A percentile compares a stretch with the other conserved stretches of the same genome.
phyloP scores from a whole-genome alignment of 30 jellyfish, hydroid and myxozoan genomes.

The Turritopsis rubra region DNA sequence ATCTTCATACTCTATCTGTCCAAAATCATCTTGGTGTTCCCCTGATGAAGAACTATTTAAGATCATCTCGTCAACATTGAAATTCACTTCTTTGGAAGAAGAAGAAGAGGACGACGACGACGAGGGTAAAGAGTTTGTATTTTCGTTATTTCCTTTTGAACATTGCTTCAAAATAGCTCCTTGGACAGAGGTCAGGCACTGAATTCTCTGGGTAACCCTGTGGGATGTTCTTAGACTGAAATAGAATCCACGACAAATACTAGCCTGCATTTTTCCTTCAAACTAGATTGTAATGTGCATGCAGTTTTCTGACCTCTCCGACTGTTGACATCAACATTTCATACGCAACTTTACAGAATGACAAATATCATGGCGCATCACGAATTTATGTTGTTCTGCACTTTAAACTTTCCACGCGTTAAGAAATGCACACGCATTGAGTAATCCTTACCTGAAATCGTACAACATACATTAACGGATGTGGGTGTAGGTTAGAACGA shows the following conservation, averaged over 20 bases:
- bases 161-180: background rate
- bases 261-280: background rate
- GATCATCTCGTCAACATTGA: conserved; percentile 18
- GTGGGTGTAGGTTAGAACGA: background rate
- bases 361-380: background rate
- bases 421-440: background rate
- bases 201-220: background rate
- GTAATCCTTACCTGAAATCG: too few species aligned
- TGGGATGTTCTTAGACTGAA: background rate
- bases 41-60: conserved; percentile 11
- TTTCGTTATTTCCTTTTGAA: too few species aligned
- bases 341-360: background rate
- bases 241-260: background rate
- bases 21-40: background rate
- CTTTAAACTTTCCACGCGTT: background rate
- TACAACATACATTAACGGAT: background rate
- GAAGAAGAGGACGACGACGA: too few species aligned
- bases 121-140: too few species aligned
- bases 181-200: background rate
- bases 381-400: background rate
- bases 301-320: too few species aligned
- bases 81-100: conserved; percentile 1
- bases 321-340: background rate
- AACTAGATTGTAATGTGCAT: background rate
- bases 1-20: conserved; percentile 24